Conservation (phyloP, 1,140 invertebrate species). For the Pseudobourletiella spinata region DNA sequence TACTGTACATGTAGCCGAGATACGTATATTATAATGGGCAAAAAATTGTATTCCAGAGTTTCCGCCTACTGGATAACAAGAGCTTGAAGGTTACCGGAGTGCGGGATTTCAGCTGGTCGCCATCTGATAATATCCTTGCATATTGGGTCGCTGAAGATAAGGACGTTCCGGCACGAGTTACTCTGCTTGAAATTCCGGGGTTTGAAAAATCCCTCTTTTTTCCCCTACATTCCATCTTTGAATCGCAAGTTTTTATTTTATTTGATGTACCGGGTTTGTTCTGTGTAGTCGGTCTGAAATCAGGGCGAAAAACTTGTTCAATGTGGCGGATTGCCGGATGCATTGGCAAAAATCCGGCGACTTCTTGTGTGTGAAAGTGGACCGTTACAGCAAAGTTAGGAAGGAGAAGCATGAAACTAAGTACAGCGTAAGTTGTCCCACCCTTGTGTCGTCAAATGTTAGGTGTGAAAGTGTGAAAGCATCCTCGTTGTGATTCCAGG, state of each 20-base stretch:
- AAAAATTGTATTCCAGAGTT: no score
- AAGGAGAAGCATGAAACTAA: slow-evolving; percentile 76
- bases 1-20: no score
- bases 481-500: slow-evolving; percentile 46
- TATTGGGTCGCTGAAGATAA: slow-evolving; percentile 99
- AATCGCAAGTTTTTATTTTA: no score
- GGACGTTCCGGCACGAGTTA: slow-evolving; percentile 75
- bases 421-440: slow-evolving; percentile 63
- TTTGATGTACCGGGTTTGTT: no score
- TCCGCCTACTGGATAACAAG: slow-evolving; percentile 86
- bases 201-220: no score
- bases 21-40: no score
- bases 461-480: background rate
- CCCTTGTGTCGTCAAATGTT: slow-evolving; percentile 2
- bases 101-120: slow-evolving; percentile 94
- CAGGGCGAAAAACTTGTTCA: slow-evolving; percentile 95
- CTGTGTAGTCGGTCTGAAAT: slow-evolving; percentile 67
- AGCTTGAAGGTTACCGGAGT: slow-evolving; percentile 87
- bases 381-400: slow-evolving; percentile 90
- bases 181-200: slow-evolving; percentile 72
- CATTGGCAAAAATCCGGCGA: slow-evolving; percentile 99
- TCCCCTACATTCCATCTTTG: no score
- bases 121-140: slow-evolving; percentile 89
- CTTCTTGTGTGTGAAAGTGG: slow-evolving; percentile 95
- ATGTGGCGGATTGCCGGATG: slow-evolving; percentile 95